phyloP scores from a whole-genome alignment of 2,888 invertebrate species.

The Lithodes maja region DNA sequence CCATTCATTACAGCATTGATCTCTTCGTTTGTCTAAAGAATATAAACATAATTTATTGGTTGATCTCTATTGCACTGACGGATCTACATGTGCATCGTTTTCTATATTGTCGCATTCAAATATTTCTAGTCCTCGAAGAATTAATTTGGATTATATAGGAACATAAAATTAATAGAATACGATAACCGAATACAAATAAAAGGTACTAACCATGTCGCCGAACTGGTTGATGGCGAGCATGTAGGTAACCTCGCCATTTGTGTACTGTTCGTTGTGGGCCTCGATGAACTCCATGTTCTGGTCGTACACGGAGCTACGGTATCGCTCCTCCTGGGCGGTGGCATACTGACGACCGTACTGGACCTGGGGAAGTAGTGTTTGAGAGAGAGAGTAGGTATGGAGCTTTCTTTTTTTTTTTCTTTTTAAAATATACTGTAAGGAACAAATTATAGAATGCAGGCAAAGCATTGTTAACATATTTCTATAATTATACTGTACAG shows the following conservation, averaged over 20 bases:
- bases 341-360: not conserved
- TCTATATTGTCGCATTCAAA: no score
- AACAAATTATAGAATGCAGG: no score
- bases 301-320: slow-evolving; percentile 84
- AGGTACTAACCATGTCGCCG: slow-evolving; percentile 80
- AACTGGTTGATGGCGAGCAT: slow-evolving; percentile 87
- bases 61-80: no score
- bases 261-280: slow-evolving; percentile 86
- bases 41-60: not conserved
- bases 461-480: no score
- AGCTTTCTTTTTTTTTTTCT: no score
- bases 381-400: not conserved
- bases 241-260: slow-evolving; percentile 78
- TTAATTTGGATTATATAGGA: no score
- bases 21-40: slow-evolving; percentile 75
- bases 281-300: slow-evolving; percentile 90
- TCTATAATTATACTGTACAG: no score
- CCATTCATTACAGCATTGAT: slow-evolving; percentile 63
- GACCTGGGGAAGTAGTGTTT: not conserved
- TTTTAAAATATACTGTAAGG: no score
- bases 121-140: no score
- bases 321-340: slow-evolving; percentile 73
- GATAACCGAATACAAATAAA: not conserved
- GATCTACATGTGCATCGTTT: no score
- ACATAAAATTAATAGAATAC: no score